These are phyloP conservation scores for Karalla daura DNA, from an alignment of 2,797 vertebrate genomes.

Conservation along the genomic window DNA sequence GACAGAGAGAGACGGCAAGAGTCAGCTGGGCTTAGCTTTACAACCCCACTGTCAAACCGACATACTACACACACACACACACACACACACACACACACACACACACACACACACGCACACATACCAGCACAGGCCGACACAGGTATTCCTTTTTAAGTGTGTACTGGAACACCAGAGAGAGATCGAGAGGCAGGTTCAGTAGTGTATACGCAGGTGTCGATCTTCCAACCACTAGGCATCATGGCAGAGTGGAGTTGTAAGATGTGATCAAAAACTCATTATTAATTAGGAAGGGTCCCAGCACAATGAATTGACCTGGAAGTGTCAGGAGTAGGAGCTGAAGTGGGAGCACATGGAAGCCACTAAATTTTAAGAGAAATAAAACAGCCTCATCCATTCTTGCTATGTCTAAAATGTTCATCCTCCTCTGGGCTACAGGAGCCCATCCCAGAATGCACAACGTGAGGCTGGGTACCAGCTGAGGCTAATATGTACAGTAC, in stretches of 20 bases:
- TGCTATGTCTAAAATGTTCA: background rate
- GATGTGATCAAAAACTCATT: slow-evolving; percentile 1
- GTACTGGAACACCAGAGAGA: background rate
- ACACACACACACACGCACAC: slow-evolving; percentile 16
- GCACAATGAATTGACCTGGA: slow-evolving; percentile 14
- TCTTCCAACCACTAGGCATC: background rate
- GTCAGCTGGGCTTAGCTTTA: slow-evolving; percentile 57
- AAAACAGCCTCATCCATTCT: background rate
- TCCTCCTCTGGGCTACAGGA: background rate
- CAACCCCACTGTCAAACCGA: slow-evolving; percentile 40
- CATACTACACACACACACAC: slow-evolving; percentile 17
- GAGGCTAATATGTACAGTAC: background rate
- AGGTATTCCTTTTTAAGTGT: slow-evolving; percentile 27
- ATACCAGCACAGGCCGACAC: too few species aligned
- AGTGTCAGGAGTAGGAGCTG: slow-evolving; percentile 21
- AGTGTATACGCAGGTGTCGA: slow-evolving; percentile 1
- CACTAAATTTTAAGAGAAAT: slow-evolving; percentile 4
- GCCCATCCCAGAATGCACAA: slow-evolving; percentile 3
- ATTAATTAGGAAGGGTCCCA: slow-evolving; percentile 23
- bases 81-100: slow-evolving; percentile 18
- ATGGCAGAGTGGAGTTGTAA: background rate
- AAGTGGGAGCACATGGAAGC: slow-evolving; percentile 9
- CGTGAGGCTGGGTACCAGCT: background rate
- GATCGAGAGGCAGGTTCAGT: background rate
- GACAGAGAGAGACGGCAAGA: slow-evolving; percentile 51